Evolutionary conservation across 2,113 vertebrate species (phyloP).

Genomic region (Osmerus mordax): DNA sequence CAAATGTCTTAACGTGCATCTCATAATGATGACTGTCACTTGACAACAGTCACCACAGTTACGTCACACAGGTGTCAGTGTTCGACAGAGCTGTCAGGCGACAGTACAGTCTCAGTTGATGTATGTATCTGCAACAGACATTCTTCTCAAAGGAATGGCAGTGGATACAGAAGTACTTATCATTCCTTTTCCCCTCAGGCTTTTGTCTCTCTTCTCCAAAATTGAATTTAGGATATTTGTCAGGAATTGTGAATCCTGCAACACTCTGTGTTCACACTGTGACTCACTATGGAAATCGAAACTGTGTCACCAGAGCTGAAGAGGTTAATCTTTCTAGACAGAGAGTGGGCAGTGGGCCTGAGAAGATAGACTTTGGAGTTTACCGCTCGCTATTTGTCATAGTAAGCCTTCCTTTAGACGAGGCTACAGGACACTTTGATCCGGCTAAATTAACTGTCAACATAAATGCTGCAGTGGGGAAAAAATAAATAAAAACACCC

Average conservation of each 20-base stretch:
- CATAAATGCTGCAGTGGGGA: slow-evolving; percentile 53
- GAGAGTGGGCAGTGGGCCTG: slow-evolving; percentile 53
- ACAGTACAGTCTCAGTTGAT: background rate
- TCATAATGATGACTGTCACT: background rate
- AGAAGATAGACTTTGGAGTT: slow-evolving; percentile 60
- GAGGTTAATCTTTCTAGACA: slow-evolving; percentile 66
- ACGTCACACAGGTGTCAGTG: too few species aligned
- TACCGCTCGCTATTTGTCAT: slow-evolving; percentile 66
- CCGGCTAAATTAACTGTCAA: slow-evolving; percentile 72
- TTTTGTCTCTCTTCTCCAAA: background rate
- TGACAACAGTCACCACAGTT: background rate
- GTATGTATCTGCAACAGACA: too few species aligned
- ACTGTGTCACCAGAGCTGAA: slow-evolving; percentile 49
- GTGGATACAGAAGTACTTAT: background rate
- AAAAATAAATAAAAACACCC: slow-evolving; percentile 51
- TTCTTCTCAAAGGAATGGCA: background rate
- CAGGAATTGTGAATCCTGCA: slow-evolving; percentile 36
- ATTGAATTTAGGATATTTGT: slow-evolving; percentile 39
- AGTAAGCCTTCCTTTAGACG: slow-evolving; percentile 59
- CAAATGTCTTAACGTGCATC: background rate
- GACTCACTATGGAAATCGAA: slow-evolving; percentile 54
- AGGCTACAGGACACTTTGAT: slow-evolving; percentile 65
- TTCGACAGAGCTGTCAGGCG: too few species aligned
- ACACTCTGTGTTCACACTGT: slow-evolving; percentile 11
- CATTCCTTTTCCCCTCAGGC: background rate